Percentiles rank a stretch among this genome's conserved stretches.
Evolutionary conservation across 2,113 vertebrate genomes (phyloP).

Genomic region (Erythrolamprus reginae): DNA sequence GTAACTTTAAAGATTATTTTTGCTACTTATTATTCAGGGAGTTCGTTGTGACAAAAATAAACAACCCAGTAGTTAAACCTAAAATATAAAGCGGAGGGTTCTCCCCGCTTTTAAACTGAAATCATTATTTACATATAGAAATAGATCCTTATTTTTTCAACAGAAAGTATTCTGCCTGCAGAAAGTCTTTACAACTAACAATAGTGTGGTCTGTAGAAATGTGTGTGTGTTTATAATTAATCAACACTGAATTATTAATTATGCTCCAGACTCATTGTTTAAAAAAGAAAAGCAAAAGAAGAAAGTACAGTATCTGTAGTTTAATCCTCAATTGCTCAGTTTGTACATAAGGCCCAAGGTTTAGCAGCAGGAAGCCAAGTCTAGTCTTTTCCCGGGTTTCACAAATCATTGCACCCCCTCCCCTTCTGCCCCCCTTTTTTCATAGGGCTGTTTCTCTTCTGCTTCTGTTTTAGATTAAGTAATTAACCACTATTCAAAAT

Average conservation of each 20-base stretch:
- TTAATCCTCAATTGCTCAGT: background rate
- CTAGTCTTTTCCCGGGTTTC: background rate
- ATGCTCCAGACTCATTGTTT: background rate
- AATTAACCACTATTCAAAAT: background rate
- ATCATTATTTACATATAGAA: background rate
- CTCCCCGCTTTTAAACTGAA: background rate
- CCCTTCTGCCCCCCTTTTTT: too few species aligned
- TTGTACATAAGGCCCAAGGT: background rate
- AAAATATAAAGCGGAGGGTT: background rate
- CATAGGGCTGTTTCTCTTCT: background rate
- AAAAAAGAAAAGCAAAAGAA: background rate
- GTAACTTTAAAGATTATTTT: constrained; percentile 61
- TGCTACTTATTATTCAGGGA: constrained; percentile 30
- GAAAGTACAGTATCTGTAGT: too few species aligned
- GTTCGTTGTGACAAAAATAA: constrained; percentile 30
- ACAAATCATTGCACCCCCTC: background rate
- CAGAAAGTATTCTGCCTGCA: background rate
- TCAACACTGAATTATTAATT: background rate
- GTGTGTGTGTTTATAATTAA: background rate
- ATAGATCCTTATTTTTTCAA: constrained; percentile 9
- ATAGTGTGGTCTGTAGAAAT: background rate
- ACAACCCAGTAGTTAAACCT: background rate
- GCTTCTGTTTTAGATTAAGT: background rate
- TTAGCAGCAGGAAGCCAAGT: background rate
- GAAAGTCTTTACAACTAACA: constrained; percentile 35